phyloP scores from a whole-genome alignment of 35 echinoderm and acorn worm species.

The Holothuria glaberrima region DNA sequence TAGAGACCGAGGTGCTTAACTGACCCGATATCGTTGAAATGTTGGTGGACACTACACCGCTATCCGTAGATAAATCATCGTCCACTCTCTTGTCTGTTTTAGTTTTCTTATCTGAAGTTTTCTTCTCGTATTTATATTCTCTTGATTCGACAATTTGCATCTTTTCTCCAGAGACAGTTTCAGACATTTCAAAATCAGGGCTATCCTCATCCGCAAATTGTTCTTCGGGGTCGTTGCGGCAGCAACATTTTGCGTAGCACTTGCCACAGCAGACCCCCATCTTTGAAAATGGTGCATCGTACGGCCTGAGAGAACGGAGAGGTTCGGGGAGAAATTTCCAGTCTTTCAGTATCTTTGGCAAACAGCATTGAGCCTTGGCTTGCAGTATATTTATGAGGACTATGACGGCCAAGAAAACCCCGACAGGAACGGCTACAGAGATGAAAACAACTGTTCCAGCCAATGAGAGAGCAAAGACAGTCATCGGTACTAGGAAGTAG shows the following conservation, averaged over 20 bases:
- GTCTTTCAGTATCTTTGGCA: conserved; percentile 55
- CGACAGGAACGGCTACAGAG: conserved; percentile 55
- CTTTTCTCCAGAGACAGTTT: too few relatives aligned
- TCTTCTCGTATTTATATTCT: background rate
- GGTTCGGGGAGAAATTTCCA: conserved; percentile 85
- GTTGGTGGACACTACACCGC: background rate
- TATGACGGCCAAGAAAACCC: conserved; percentile 61
- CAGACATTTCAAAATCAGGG: background rate
- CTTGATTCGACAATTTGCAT: too few relatives aligned
- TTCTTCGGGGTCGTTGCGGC: background rate
- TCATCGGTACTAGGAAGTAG: conserved; percentile 76
- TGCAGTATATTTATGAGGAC: conserved; percentile 83
- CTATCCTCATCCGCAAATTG: background rate
- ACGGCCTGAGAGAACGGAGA: conserved; percentile 75
- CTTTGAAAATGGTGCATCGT: conserved; percentile 50
- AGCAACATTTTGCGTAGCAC: conserved; percentile 36
- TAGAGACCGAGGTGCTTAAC: conserved; percentile 14
- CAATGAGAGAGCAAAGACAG: conserved; percentile 77
- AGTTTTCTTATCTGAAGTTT: background rate
- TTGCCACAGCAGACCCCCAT: conserved; percentile 16
- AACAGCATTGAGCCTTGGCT: conserved; percentile 59
- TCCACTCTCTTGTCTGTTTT: background rate
- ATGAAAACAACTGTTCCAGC: conserved; percentile 66
- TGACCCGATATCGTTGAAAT: conserved; percentile 52
- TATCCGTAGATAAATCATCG: background rate